Percentiles rank a stretch among this genome's conserved stretches.
phyloP scores from a whole-genome alignment of 2,888 invertebrate species.

The Prenolepis imparis region DNA sequence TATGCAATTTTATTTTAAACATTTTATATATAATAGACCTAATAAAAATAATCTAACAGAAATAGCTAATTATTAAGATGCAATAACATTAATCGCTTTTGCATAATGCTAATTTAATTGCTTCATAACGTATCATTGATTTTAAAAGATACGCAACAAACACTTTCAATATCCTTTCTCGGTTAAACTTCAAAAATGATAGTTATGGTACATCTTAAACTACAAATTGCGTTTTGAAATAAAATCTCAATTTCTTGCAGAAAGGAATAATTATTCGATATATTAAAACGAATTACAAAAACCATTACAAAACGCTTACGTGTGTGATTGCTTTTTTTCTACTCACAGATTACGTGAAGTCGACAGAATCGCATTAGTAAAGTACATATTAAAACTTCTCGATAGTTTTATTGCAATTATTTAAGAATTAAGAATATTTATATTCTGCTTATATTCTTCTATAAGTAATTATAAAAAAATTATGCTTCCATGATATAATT shows the following conservation, averaged over 20 bases:
- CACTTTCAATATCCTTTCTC: not conserved
- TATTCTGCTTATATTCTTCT: too few relatives aligned
- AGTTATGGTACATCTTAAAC: not conserved
- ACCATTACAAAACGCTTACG: conserved; percentile 3
- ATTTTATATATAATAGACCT: not conserved
- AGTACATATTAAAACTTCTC: not conserved
- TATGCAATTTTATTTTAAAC: not conserved
- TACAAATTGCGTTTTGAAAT: not conserved
- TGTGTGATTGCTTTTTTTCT: not conserved
- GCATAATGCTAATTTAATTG: not conserved
- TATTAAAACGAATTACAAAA: not conserved
- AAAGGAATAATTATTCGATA: not conserved
- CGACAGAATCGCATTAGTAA: not conserved
- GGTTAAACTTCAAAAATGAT: conserved; percentile 10
- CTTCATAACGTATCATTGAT: not conserved
- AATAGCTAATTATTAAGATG: conserved; percentile 15
- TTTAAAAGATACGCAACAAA: not conserved
- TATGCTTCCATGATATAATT: not conserved
- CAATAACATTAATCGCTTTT: not conserved
- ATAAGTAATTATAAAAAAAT: not conserved
- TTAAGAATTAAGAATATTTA: not conserved
- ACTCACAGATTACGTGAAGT: conserved; percentile 5
- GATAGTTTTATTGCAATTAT: not conserved
- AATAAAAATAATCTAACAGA: not conserved
- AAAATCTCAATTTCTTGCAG: not conserved